Evolutionary conservation across 1,140 invertebrate genomes (phyloP).

Genomic region (Caenorhabditis brenneri): DNA sequence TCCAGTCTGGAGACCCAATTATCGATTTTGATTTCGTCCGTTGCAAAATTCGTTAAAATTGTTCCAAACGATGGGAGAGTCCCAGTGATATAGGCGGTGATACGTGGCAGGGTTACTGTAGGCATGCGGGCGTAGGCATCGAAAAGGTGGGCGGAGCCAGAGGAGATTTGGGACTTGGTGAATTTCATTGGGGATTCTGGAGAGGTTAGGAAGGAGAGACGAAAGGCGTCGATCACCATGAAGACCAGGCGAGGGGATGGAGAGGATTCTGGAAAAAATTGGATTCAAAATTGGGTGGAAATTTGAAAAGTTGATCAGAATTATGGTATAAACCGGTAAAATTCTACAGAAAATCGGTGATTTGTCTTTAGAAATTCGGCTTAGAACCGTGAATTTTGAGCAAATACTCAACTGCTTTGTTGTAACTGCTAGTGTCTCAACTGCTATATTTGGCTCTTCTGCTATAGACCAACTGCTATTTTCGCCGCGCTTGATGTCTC

Average conservation of each 20-base stretch:
- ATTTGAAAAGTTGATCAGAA: no score
- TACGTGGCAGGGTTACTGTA: slow-evolving; percentile 93
- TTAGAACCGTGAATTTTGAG: no score
- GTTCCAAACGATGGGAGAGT: slow-evolving; percentile 88
- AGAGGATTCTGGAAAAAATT: background rate
- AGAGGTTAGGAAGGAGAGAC: slow-evolving; percentile 81
- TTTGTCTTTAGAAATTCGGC: no score
- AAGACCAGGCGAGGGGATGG: slow-evolving; percentile 75
- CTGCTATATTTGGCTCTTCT: no score
- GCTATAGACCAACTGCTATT: no score
- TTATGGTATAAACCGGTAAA: no score
- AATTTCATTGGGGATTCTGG: slow-evolving; percentile 46
- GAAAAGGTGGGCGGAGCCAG: slow-evolving; percentile 76
- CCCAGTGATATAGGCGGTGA: slow-evolving; percentile 88
- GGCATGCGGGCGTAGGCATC: slow-evolving; percentile 80
- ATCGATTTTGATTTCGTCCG: slow-evolving; percentile 78
- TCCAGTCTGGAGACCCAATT: slow-evolving; percentile 80
- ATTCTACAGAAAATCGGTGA: no score
- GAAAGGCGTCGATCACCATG: slow-evolving; percentile 87
- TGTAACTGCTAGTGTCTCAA: no score
- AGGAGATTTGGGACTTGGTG: slow-evolving; percentile 54
- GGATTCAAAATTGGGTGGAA: no score
- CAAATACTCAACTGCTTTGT: no score
- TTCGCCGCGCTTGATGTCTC: no score
- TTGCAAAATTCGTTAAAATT: slow-evolving; percentile 84